Evolutionary conservation across 2,113 vertebrate genomes (phyloP), one percentile per base, ranked within the genome.

Genomic region (Protobothrops flavoviridis): DNA sequence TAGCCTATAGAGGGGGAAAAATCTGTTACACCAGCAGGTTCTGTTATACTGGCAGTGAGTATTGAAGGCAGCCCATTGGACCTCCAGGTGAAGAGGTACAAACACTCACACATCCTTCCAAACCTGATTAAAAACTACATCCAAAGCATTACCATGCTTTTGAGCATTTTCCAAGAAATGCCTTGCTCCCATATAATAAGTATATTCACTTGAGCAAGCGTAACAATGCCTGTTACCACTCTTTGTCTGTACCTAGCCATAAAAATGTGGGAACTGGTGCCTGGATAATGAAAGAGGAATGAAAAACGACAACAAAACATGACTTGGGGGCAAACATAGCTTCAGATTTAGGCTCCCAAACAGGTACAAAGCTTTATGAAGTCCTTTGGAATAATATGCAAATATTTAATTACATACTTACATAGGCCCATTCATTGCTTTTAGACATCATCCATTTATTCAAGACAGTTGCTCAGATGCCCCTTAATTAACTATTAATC

Each of bases 401-500:
- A 48, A 57, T 48, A 20, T 53, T 92, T 81, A 89, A 89, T 89
- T 81, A 81, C 45, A n/a, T 89, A 81, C 33, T n/a, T 81, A 57
- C n/a, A 93, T 52, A 92, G 61, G 33, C 87, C 87, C 87, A 81
- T 55, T 89, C 50, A 55, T 89, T 92, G 92, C 61, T 89, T 89
- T 89, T 56, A 74, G 64, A 85, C 52, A 56, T 45, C 92, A 85
- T 57, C 64, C 87, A 93, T 93, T 89, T 93, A 81, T 89, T 85
- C 87, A 48, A 88, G 61, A 81, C 92, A 93, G 29, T 89, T 93
- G 92, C 92, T 92, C 87, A 89, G 61, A 92, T 69, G 87, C 61
- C 61, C 87, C 61, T 45, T 92, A 89, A 92, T 92, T 92, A 92
- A 92, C 87, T 89, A 74, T 89, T 89, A 74, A 92, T 81, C 92